Conservation (phyloP, 1,140 invertebrate species). For the Semibalanus balanoides region DNA sequence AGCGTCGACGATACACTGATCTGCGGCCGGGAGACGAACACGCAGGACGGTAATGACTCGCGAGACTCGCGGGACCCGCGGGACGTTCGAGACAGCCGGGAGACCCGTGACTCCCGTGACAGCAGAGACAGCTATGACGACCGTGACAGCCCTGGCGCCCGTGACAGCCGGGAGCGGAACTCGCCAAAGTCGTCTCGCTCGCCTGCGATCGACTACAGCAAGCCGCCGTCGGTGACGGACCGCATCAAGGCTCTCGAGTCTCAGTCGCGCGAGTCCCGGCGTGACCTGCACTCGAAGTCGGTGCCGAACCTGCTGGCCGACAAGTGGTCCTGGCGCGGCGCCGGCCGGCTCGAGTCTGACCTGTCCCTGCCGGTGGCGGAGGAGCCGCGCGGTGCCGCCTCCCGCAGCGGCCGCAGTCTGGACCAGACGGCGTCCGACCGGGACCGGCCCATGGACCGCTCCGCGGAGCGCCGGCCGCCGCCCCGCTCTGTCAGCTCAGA, state of each 20-base stretch:
- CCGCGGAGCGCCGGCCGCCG: too few species aligned
- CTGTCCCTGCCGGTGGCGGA: not conserved
- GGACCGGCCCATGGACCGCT: not conserved
- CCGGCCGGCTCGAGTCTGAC: not conserved
- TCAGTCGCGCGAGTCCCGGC: constrained; percentile 29
- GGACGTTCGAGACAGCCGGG: too few species aligned
- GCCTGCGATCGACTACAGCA: constrained; percentile 34
- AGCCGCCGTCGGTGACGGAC: constrained; percentile 49
- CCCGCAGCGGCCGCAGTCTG: not conserved
- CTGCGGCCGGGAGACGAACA: not conserved
- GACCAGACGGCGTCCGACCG: not conserved
- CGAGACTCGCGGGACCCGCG: not conserved
- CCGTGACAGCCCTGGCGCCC: too few species aligned
- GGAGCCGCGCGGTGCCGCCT: not conserved
- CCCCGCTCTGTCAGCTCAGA: not conserved
- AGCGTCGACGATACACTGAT: not conserved
- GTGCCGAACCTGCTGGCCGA: constrained; percentile 2
- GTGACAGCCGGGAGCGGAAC: not conserved
- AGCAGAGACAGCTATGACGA: too few species aligned
- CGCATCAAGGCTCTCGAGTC: constrained; percentile 54
- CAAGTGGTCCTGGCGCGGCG: constrained; percentile 1
- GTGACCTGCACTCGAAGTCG: not conserved
- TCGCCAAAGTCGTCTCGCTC: constrained; percentile 23
- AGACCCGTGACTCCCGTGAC: too few species aligned
- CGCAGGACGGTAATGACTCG: not conserved